These are phyloP conservation scores for Caenorhabditis wallacei DNA, from an alignment of 2,888 invertebrate species.

Conservation along the genomic window DNA sequence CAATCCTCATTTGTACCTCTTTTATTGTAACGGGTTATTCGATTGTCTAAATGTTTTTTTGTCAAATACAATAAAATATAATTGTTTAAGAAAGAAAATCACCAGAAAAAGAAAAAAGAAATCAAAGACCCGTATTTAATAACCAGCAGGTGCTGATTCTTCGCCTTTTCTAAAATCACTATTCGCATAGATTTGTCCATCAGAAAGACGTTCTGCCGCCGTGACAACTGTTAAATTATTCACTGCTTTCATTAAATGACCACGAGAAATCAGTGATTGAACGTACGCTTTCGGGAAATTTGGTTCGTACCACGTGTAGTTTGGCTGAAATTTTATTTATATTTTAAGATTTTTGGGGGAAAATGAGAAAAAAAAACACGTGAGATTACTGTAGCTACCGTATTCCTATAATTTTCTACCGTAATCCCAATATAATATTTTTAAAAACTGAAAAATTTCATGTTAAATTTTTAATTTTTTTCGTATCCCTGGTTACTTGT, in stretches of 20 bases:
- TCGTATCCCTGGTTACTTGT: no score
- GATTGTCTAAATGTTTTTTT: neutral
- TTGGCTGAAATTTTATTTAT: no score
- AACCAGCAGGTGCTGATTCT: constrained; percentile 82
- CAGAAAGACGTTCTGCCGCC: constrained; percentile 71
- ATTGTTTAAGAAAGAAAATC: constrained; percentile 7
- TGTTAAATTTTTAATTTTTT: no score
- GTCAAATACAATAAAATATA: neutral
- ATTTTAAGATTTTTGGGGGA: no score
- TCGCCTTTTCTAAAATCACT: constrained; percentile 81
- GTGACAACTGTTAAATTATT: constrained; percentile 78
- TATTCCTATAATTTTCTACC: no score
- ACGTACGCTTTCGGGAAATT: constrained; percentile 76
- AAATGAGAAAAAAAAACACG: neutral
- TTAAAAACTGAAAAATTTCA: no score
- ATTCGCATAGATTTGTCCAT: constrained; percentile 80
- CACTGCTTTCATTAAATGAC: constrained; percentile 70
- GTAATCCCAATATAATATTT: no score
- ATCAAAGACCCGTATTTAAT: constrained; percentile 50
- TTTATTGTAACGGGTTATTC: constrained; percentile 43
- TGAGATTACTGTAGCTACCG: no score
- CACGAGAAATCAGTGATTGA: constrained; percentile 64
- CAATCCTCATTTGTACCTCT: constrained; percentile 55
- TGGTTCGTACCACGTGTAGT: constrained; percentile 71
- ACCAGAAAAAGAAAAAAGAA: neutral